Evolutionary conservation across 2,888 invertebrate genomes (phyloP), one percentile per base, ranked within the genome.

Genomic region (Xylota sylvarum): DNA sequence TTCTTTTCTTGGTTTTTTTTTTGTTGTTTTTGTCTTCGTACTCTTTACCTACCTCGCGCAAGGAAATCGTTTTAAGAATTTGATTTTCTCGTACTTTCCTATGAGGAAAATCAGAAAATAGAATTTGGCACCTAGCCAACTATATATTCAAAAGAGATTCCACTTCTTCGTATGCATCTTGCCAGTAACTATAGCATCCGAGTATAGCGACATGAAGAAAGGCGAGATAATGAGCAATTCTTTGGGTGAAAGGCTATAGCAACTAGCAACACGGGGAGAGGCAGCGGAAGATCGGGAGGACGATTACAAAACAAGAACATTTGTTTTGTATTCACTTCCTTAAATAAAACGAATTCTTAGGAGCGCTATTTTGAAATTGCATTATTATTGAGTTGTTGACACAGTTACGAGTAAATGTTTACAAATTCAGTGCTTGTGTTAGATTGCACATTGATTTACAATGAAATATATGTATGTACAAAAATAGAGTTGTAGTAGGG

Each of bases 311-410:
- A 84, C 40, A 55, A 73, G 37, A 67, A 56, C 30, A 23, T 69
- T 50, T 56, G 56, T 40, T 12, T 37, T 73, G 32, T 12, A 58
- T 70, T 80, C 46, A 70, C 58, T 85, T 85, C 74, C 84, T 52
- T 64, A 58, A 84, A 74, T 65, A 58, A 64, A 65, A 65, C 30
- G 35, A 58, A 65, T 56, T 77, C 62, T 64, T 46, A n/a, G 17
- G 60, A 50, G 58, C 35, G 65, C 35, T 72, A 78, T 82, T 82
- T 82, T 27, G 67, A 79, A 79, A 84, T 67, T 67, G 65, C 64
- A 73, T 58, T 78, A 62, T 35, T 80, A 74, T 84, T 74, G 74
- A 80, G 52, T 64, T 80, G 74, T 69, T 79, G 84, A 84, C 84
- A 80, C 80, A 84, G 69, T 62, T 83, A 14, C 58, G 19, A 67